Evolutionary conservation across 2,113 vertebrate species (phyloP).

Genomic region (Apteryx owenii): DNA sequence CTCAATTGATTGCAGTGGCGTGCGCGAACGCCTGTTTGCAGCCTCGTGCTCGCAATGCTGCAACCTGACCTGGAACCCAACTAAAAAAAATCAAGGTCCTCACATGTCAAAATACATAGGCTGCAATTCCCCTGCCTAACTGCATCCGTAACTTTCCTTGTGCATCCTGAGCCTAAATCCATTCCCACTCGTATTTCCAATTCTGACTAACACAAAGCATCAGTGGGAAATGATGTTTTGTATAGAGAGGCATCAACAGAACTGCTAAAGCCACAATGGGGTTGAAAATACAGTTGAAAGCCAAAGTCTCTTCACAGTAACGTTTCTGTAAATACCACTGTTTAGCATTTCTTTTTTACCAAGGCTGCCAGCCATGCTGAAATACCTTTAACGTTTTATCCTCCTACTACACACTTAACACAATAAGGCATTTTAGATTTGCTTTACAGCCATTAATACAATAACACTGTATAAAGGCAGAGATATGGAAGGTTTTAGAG

Average conservation of each 20-base stretch:
- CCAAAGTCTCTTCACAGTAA: background rate
- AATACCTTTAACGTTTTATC: background rate
- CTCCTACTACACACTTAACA: background rate
- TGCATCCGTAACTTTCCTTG: fast-evolving
- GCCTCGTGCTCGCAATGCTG: background rate
- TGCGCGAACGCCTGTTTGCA: background rate
- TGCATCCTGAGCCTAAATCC: background rate
- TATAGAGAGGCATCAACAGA: background rate
- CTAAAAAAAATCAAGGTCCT: background rate
- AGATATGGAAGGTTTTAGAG: background rate
- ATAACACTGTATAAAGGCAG: background rate
- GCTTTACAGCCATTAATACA: background rate
- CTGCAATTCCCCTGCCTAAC: background rate
- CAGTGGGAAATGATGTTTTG: background rate
- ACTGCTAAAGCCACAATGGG: background rate
- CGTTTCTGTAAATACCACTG: background rate
- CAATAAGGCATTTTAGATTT: background rate
- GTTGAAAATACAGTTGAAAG: background rate
- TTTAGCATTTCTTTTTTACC: background rate
- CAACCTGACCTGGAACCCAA: background rate
- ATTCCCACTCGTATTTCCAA: background rate
- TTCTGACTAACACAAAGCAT: background rate
- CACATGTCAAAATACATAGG: background rate
- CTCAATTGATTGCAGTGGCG: background rate
- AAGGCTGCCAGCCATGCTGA: background rate